phyloP scores from a whole-genome alignment of 2,888 invertebrate genomes.

The Itoplectis maculator region DNA sequence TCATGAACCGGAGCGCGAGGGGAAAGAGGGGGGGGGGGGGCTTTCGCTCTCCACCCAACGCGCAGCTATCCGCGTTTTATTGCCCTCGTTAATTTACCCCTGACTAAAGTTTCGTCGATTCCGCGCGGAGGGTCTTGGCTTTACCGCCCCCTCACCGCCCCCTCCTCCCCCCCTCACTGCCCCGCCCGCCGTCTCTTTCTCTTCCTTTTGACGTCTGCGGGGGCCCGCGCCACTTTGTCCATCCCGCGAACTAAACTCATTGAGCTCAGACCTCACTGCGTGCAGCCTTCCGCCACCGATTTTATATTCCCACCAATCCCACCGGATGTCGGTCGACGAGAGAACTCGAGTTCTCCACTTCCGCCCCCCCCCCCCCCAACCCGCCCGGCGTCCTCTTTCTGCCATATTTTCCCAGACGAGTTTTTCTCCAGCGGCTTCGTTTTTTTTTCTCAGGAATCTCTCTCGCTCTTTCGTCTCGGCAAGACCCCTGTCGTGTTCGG shows the following conservation, averaged over 20 bases:
- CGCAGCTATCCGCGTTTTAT: conserved; percentile 74
- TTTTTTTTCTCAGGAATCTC: conserved; percentile 9
- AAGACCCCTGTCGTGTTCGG: conserved; percentile 9
- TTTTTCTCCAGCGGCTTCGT: not conserved
- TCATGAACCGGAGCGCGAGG: conserved; percentile 10
- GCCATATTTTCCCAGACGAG: conserved; percentile 14
- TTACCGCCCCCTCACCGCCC: conserved; percentile 71
- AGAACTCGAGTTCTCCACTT: conserved; percentile 28
- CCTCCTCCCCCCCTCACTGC: conserved; percentile 65
- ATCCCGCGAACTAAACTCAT: conserved; percentile 32
- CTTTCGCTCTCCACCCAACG: conserved; percentile 22
- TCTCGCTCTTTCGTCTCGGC: conserved; percentile 16
- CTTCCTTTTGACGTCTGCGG: conserved; percentile 30
- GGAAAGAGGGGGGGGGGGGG: not conserved
- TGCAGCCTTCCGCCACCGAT: conserved; percentile 56
- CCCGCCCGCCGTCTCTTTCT: conserved; percentile 41
- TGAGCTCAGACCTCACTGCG: conserved; percentile 32
- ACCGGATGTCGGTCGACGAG: conserved; percentile 45
- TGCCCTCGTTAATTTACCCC: conserved; percentile 77
- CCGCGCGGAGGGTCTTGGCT: conserved; percentile 73
- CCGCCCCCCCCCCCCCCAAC: not conserved
- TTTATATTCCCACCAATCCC: conserved; percentile 52
- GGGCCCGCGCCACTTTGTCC: conserved; percentile 28
- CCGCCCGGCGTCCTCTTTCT: not conserved
- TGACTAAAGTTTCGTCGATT: conserved; percentile 78